Conservation (phyloP, 2,797 vertebrate genomes). For the Pipistrellus kuhlii region DNA sequence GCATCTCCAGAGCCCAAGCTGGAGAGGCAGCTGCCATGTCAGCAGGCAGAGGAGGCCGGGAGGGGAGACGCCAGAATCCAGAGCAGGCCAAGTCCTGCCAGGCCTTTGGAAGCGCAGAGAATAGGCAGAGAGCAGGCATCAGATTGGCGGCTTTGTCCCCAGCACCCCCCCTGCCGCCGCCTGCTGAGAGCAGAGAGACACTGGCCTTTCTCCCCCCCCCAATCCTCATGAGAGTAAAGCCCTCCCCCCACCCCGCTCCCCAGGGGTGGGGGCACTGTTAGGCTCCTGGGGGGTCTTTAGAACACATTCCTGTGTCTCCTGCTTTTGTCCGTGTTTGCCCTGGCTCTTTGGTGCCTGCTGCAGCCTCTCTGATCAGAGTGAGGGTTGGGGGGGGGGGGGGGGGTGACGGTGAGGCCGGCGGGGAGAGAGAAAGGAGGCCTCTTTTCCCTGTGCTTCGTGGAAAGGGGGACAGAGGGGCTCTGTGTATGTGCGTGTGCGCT, state of each 20-base stretch:
- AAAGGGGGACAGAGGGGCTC: conserved; percentile 35
- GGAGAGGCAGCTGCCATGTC: not conserved
- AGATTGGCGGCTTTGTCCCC: conserved; percentile 69
- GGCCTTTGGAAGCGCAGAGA: conserved; percentile 76
- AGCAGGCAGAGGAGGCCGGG: conserved; percentile 27
- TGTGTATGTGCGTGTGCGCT: not conserved
- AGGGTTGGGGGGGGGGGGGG: conserved; percentile 42
- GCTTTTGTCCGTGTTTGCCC: conserved; percentile 75
- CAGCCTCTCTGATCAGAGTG: conserved; percentile 75
- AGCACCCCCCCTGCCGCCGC: conserved; percentile 18
- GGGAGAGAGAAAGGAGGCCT: conserved; percentile 46
- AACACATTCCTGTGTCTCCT: conserved; percentile 53
- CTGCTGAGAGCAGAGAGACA: conserved; percentile 53
- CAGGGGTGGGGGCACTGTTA: conserved; percentile 69
- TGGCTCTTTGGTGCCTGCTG: conserved; percentile 62
- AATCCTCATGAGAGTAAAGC: conserved; percentile 64
- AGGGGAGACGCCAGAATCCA: conserved; percentile 70
- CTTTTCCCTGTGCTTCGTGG: not conserved
- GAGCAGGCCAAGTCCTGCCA: conserved; percentile 76
- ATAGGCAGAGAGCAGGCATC: conserved; percentile 68
- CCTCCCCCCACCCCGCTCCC: conserved; percentile 12
- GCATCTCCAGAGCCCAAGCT: not conserved
- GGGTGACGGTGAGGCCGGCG: conserved; percentile 47
- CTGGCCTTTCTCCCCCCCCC: conserved; percentile 45
- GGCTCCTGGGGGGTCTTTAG: conserved; percentile 68